Evolutionary conservation across 2,113 vertebrate species (phyloP).

Genomic region (Labeo catla): DNA sequence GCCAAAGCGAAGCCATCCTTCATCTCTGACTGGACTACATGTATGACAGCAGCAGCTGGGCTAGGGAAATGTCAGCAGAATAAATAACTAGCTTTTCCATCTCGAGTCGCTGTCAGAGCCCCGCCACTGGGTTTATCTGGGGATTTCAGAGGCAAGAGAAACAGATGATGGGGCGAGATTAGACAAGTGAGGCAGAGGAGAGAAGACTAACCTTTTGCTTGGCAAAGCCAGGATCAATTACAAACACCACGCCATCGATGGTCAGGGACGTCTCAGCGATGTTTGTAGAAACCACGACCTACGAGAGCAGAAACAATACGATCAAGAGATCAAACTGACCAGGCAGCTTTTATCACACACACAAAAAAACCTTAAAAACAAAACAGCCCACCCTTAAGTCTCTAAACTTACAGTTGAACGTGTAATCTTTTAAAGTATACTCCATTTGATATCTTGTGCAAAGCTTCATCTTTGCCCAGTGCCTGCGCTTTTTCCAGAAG

Average conservation of each 20-base stretch:
- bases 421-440: no score
- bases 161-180: constrained; percentile 71
- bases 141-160: constrained; percentile 72
- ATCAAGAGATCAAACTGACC: constrained; percentile 30
- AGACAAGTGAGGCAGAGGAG: constrained; percentile 25
- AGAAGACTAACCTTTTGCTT: constrained; percentile 91
- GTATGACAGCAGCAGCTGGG: constrained; percentile 67
- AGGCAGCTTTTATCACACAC: not conserved
- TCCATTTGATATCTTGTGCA: no score
- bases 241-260: constrained; percentile 96
- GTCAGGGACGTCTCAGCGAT: constrained; percentile 97
- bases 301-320: constrained; percentile 56
- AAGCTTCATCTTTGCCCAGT: no score
- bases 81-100: constrained; percentile 75
- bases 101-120: constrained; percentile 68
- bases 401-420: not conserved
- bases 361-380: not conserved
- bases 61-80: constrained; percentile 77
- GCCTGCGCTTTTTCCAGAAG: not conserved
- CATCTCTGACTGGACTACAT: constrained; percentile 62
- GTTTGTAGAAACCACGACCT: constrained; percentile 98
- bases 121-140: constrained; percentile 71
- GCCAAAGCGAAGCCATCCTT: constrained; percentile 45
- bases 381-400: not conserved
- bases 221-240: constrained; percentile 98